phyloP scores from a whole-genome alignment of 2,113 vertebrate species.

The Macroglossus sobrinus region DNA sequence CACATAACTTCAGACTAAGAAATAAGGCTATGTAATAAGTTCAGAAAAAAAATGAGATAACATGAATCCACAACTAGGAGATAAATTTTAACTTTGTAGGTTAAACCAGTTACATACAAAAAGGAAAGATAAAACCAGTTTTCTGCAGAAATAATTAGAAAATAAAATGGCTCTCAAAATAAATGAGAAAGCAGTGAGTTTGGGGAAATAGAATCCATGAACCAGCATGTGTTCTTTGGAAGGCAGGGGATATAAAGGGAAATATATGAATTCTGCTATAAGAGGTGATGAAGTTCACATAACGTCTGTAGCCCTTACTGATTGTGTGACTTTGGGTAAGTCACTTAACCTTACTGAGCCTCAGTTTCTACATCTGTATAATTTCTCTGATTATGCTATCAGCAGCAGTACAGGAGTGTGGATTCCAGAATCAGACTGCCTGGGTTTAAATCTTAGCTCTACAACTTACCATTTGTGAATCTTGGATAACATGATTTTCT shows the following conservation, averaged over 20 bases:
- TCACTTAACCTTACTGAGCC: neutral
- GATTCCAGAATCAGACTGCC: neutral
- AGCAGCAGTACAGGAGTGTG: accelerated
- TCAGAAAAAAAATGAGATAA: conserved; percentile 39
- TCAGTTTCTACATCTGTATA: neutral
- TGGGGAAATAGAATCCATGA: neutral
- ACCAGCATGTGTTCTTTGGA: neutral
- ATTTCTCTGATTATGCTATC: neutral
- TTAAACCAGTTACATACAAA: conserved; percentile 23
- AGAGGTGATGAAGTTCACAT: neutral
- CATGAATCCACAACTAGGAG: conserved; percentile 7
- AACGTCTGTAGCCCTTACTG: neutral
- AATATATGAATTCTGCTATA: neutral
- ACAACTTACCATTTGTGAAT: neutral
- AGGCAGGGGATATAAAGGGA: neutral
- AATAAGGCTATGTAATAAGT: conserved; percentile 29
- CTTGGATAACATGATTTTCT: neutral
- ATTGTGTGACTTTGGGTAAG: neutral
- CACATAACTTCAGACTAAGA: conserved; percentile 28
- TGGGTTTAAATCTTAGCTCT: neutral
- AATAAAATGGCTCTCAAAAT: neutral
- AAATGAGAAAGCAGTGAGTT: neutral
- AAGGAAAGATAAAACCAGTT: neutral
- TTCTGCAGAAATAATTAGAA: neutral
- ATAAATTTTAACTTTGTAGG: neutral